These are phyloP conservation scores for Alsophila aescularia DNA, from an alignment of 2,888 invertebrate species.

Conservation along the genomic window DNA sequence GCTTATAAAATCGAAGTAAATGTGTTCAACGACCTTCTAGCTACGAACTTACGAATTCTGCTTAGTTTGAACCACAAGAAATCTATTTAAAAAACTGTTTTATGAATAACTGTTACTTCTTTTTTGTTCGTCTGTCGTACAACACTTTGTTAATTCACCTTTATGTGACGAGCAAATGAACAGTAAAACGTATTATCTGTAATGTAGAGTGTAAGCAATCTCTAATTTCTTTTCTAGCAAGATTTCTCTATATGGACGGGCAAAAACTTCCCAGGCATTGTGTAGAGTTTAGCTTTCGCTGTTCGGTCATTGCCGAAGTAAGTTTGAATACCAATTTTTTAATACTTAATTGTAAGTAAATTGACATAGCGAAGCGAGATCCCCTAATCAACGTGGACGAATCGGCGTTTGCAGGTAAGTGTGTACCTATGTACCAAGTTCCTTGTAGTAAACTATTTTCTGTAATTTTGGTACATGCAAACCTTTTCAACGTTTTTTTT, in stretches of 20 bases:
- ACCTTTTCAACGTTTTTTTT: too few relatives aligned
- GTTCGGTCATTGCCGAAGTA: constrained; percentile 46
- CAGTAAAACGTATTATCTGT: not conserved
- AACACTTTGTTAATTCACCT: not conserved
- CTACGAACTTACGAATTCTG: not conserved
- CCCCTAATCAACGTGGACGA: too few relatives aligned
- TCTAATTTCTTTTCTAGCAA: constrained; percentile 41
- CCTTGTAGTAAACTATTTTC: too few relatives aligned
- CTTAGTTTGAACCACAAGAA: not conserved
- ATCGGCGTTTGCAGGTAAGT: too few relatives aligned
- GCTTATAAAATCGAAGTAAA: constrained; percentile 3
- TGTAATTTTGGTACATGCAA: too few relatives aligned
- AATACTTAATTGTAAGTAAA: not conserved
- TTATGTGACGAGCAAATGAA: not conserved
- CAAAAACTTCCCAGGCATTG: constrained; percentile 66
- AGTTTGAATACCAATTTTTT: not conserved
- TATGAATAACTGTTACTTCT: too few relatives aligned
- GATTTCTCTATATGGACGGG: constrained; percentile 57
- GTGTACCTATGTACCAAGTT: too few relatives aligned
- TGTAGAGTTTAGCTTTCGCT: constrained; percentile 65
- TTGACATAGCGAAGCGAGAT: too few relatives aligned
- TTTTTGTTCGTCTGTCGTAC: too few relatives aligned
- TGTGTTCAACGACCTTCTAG: constrained; percentile 1
- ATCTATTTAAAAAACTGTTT: not conserved
- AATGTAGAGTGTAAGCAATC: constrained; percentile 30